Conservation (phyloP, 2,797 vertebrate species). For the Acanthornis magna region DNA sequence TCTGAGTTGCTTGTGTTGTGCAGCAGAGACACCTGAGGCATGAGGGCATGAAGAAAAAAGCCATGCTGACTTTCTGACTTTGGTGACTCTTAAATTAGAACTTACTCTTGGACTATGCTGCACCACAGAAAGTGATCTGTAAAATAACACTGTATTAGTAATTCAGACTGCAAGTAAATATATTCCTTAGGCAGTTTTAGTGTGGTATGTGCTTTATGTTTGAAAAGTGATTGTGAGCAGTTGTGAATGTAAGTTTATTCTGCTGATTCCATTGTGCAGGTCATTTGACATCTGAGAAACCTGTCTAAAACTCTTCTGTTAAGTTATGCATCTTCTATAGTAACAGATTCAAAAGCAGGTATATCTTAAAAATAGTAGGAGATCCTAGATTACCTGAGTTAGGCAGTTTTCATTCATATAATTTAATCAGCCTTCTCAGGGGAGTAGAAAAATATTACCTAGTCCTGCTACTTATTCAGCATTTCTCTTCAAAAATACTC, state of each 20-base stretch:
- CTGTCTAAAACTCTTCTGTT: neutral
- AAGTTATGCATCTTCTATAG: neutral
- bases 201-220: neutral
- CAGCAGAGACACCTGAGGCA: neutral
- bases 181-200: neutral
- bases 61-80: neutral
- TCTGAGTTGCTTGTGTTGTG: neutral
- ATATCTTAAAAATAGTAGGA: neutral
- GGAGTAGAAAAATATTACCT: neutral
- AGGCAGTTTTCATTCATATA: neutral
- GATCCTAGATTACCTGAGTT: neutral
- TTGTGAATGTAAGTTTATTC: neutral
- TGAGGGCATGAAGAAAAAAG: neutral
- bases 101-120: neutral
- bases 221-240: neutral
- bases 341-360: neutral
- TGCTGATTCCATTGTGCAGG: neutral
- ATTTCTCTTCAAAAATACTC: neutral
- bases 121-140: neutral
- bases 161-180: neutral
- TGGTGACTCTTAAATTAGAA: neutral
- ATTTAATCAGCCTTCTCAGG: neutral
- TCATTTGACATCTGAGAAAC: neutral
- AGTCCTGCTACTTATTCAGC: neutral
- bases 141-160: neutral